These are phyloP conservation scores for Caranx ignobilis DNA, from an alignment of 2,113 vertebrate genomes.

Conservation along the genomic window DNA sequence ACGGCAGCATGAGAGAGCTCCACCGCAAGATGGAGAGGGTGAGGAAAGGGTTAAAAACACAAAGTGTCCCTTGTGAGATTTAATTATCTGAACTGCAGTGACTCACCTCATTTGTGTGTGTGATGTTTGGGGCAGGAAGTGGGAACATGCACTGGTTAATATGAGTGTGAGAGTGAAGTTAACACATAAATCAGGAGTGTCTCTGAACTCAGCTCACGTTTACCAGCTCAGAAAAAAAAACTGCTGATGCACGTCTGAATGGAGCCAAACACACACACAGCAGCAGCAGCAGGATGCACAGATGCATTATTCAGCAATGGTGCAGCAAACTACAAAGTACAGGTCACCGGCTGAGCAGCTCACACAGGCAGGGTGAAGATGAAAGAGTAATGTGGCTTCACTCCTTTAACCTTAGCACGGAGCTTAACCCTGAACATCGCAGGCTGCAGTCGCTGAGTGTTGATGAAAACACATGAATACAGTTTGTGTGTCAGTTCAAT, in stretches of 20 bases:
- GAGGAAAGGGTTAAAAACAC: constrained; percentile 14
- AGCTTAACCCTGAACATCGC: background rate
- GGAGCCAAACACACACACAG: background rate
- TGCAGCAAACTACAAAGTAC: constrained; percentile 42
- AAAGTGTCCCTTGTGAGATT: constrained; percentile 33
- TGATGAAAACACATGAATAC: too few species aligned
- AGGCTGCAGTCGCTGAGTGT: background rate
- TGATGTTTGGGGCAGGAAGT: constrained; percentile 25
- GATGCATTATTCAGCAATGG: constrained; percentile 64
- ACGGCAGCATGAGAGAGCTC: constrained; percentile 88
- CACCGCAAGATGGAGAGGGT: constrained; percentile 91
- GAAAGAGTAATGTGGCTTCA: constrained; percentile 1
- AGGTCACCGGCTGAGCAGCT: constrained; percentile 27
- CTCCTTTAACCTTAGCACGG: background rate
- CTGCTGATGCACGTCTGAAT: constrained; percentile 51
- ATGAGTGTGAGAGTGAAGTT: constrained; percentile 13
- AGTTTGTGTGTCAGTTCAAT: too few species aligned
- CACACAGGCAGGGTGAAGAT: background rate
- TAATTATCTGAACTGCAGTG: constrained; percentile 23
- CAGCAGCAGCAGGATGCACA: constrained; percentile 21
- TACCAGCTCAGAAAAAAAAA: background rate
- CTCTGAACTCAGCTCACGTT: constrained; percentile 14
- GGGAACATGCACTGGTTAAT: constrained; percentile 22
- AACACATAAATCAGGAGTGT: constrained; percentile 30
- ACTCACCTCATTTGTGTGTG: constrained; percentile 16